These are phyloP conservation scores for Crotalus viridis DNA, from an alignment of 2,113 vertebrate species.

Conservation along the genomic window DNA sequence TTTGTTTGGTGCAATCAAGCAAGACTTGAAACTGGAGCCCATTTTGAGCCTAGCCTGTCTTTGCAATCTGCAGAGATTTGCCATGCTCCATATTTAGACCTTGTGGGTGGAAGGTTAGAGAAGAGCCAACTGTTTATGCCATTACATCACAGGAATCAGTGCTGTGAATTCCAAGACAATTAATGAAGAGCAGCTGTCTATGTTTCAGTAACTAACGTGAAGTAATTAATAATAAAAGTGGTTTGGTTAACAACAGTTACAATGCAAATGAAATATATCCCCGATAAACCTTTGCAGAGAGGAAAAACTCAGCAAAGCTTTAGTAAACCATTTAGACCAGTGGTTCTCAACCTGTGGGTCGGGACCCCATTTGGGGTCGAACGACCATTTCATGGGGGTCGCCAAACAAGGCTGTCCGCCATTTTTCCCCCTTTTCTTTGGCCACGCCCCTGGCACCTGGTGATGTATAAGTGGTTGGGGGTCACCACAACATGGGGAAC, in stretches of 20 bases:
- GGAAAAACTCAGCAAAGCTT: conserved; percentile 28
- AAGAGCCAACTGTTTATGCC: conserved; percentile 68
- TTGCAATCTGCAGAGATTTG: conserved; percentile 68
- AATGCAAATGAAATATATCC: conserved; percentile 61
- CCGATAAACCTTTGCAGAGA: conserved; percentile 42
- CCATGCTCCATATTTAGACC: conserved; percentile 74
- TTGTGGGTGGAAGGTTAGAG: conserved; percentile 62
- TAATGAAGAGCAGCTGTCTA: conserved; percentile 68
- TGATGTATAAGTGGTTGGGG: too few relatives aligned
- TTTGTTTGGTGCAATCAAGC: conserved; percentile 57
- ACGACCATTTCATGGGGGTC: too few relatives aligned
- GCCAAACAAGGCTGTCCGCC: too few relatives aligned
- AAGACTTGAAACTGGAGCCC: conserved; percentile 56
- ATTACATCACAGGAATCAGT: conserved; percentile 69
- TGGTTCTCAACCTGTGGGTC: too few relatives aligned
- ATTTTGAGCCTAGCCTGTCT: conserved; percentile 59
- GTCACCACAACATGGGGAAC: too few relatives aligned
- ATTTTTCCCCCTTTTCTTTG: too few relatives aligned
- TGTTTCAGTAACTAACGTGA: conserved; percentile 58
- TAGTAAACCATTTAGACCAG: neutral
- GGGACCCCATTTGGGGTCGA: too few relatives aligned
- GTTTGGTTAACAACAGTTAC: conserved; percentile 40
- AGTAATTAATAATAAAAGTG: conserved; percentile 62
- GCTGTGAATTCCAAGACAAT: conserved; percentile 63
- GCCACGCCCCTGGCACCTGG: too few relatives aligned